These are phyloP conservation scores for Parapsyche elsis DNA, from an alignment of 1,140 invertebrate species.

Conservation along the genomic window DNA sequence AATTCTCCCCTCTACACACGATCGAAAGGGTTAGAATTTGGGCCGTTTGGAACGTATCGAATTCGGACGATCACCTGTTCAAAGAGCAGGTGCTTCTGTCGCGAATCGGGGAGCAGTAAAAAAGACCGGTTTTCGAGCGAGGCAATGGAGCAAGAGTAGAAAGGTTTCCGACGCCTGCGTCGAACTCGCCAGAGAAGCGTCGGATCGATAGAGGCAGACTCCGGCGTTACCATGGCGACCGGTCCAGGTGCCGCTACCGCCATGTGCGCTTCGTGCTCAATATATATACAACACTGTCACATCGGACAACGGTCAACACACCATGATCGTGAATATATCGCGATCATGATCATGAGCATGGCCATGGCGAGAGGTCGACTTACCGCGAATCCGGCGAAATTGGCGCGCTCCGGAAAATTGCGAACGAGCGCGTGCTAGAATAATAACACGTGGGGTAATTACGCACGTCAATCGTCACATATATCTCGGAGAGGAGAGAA, in stretches of 20 bases:
- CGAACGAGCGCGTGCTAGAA: no score
- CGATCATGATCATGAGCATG: no score
- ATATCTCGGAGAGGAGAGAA: not conserved
- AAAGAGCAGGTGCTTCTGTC: not conserved
- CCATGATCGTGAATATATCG: no score
- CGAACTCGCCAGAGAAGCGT: slow-evolving; percentile 23
- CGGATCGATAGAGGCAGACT: slow-evolving; percentile 56
- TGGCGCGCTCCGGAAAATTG: no score
- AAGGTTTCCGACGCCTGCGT: not conserved
- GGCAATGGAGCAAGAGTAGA: not conserved
- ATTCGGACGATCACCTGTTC: not conserved
- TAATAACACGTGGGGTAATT: not conserved
- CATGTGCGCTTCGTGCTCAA: slow-evolving; percentile 1
- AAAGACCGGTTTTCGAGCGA: not conserved
- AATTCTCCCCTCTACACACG: not conserved
- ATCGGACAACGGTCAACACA: no score
- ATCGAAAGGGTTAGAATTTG: not conserved
- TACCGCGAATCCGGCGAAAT: no score
- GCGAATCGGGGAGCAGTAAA: not conserved
- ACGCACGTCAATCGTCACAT: not conserved
- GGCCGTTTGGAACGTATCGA: not conserved
- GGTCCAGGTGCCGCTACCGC: slow-evolving; percentile 13
- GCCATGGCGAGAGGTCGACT: no score
- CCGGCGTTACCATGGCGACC: slow-evolving; percentile 53
- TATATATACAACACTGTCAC: not conserved